Evolutionary conservation across 2,797 vertebrate genomes (phyloP).

Genomic region (Limnodromus scolopaceus): DNA sequence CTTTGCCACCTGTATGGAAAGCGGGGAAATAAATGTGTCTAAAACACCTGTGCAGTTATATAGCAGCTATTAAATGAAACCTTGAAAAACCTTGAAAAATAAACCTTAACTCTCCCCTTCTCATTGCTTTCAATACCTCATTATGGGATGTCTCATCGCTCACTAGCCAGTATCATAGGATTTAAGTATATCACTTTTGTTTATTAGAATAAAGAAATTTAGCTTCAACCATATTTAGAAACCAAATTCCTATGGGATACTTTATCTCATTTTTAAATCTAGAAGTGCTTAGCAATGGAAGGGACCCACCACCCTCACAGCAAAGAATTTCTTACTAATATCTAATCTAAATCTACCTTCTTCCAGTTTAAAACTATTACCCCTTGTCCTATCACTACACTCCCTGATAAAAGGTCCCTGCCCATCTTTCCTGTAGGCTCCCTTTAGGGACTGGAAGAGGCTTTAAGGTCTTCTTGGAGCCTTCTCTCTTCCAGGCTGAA

Average conservation of each 20-base stretch:
- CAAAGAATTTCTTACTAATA: background rate
- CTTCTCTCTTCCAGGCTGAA: background rate
- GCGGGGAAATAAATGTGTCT: background rate
- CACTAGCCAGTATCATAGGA: background rate
- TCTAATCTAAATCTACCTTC: background rate
- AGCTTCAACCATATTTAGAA: background rate
- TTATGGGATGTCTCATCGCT: background rate
- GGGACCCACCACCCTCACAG: background rate
- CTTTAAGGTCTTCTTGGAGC: background rate
- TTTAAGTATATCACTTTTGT: background rate
- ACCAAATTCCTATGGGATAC: background rate
- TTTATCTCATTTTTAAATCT: background rate
- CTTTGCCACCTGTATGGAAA: background rate
- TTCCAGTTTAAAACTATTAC: background rate
- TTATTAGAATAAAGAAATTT: background rate
- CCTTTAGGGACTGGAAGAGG: background rate
- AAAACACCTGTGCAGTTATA: background rate
- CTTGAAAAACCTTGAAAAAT: background rate
- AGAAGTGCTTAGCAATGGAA: background rate
- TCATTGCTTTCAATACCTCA: background rate
- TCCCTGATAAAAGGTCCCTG: background rate
- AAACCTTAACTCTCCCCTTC: background rate
- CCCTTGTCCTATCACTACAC: background rate
- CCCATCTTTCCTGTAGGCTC: background rate
- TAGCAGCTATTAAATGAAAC: background rate